Conservation (phyloP, 2,888 invertebrate species). For the Eustalomyia histrio region DNA sequence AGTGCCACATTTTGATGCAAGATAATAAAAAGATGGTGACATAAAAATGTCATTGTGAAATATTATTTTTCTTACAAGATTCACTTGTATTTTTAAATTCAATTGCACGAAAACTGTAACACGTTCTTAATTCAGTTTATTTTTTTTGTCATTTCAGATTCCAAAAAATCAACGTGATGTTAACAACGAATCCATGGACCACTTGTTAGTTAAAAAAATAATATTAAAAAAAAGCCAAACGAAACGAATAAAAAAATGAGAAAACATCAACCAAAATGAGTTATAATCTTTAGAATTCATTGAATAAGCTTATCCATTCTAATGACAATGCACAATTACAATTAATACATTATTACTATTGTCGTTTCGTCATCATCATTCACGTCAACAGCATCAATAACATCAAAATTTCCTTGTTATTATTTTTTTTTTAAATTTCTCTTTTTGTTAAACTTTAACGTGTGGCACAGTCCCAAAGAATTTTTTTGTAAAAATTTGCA, state of each 20-base stretch:
- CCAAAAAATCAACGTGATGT: conserved; percentile 55
- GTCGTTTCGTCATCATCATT: conserved; percentile 24
- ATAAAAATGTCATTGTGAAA: background rate
- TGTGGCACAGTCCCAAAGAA: conserved; percentile 6
- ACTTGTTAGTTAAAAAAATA: conserved; percentile 39
- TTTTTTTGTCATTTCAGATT: conserved; percentile 19
- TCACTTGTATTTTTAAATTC: background rate
- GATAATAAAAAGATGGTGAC: conserved; percentile 34
- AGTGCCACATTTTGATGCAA: conserved; percentile 35
- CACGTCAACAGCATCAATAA: conserved; percentile 65
- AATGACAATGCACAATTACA: conserved; percentile 59
- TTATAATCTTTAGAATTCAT: conserved; percentile 53
- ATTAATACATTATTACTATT: conserved; percentile 50
- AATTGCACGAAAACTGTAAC: background rate
- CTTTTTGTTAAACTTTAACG: conserved; percentile 36
- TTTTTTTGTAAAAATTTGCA: conserved; percentile 32
- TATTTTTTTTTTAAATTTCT: too few species aligned
- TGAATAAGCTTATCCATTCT: conserved; percentile 50
- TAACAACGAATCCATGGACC: conserved; percentile 62
- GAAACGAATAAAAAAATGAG: conserved; percentile 13
- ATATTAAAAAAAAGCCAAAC: conserved; percentile 1
- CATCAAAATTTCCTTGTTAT: conserved; percentile 4
- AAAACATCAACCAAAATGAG: conserved; percentile 29
- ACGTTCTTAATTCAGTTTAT: background rate
- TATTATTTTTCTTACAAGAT: background rate